These are phyloP conservation scores for Darevskia mixta DNA, from an alignment of 2,797 vertebrate species.

Conservation along the genomic window DNA sequence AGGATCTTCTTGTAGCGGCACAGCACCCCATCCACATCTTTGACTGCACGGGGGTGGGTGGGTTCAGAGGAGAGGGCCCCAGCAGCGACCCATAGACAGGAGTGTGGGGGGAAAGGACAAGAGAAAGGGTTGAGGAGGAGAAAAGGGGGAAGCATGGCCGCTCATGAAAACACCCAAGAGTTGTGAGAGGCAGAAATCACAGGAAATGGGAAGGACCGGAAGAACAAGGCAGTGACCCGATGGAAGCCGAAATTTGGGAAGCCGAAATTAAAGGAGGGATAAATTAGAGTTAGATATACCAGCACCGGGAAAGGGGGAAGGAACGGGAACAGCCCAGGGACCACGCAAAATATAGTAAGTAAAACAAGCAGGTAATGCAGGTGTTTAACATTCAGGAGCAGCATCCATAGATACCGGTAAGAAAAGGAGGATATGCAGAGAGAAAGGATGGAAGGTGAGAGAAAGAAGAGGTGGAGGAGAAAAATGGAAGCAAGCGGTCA, in stretches of 20 bases:
- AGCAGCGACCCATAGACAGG: neutral
- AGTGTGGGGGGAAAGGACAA: neutral
- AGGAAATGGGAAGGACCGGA: neutral
- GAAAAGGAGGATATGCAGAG: neutral
- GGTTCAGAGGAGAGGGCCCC: neutral
- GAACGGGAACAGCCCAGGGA: neutral
- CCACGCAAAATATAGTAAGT: neutral
- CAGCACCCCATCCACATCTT: conserved; percentile 91
- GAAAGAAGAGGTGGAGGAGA: neutral
- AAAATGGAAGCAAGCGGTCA: neutral
- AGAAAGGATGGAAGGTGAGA: neutral
- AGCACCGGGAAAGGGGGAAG: neutral
- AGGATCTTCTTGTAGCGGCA: conserved; percentile 95
- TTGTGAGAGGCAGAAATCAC: too few species aligned
- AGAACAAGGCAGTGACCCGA: neutral
- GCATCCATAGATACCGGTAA: too few species aligned
- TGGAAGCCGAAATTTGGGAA: neutral
- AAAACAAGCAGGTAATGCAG: neutral
- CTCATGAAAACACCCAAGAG: too few species aligned
- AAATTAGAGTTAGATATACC: neutral
- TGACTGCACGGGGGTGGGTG: conserved; percentile 77
- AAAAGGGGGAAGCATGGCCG: too few species aligned
- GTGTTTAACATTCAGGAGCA: neutral
- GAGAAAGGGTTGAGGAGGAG: neutral
- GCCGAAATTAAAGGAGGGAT: too few species aligned